These are phyloP conservation scores for Trachelus iudaicus DNA, from an alignment of 2,888 invertebrate genomes.

Conservation along the genomic window DNA sequence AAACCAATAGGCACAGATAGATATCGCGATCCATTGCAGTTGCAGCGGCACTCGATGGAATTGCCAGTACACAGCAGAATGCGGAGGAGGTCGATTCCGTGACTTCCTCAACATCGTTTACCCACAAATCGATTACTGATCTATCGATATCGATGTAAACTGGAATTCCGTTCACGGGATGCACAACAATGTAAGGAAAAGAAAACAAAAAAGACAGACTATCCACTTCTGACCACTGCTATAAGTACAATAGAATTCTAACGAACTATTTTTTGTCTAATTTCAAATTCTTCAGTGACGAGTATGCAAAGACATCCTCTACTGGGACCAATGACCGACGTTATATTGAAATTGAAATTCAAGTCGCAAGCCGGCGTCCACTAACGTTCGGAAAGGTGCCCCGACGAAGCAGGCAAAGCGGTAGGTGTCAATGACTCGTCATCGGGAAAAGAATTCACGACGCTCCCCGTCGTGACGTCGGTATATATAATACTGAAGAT, in stretches of 20 bases:
- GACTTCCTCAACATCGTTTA: slow-evolving; percentile 19
- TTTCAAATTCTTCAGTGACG: not conserved
- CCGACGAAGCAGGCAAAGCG: not conserved
- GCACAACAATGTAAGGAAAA: not conserved
- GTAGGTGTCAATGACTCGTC: slow-evolving; percentile 6
- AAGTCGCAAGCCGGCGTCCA: not conserved
- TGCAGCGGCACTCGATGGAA: slow-evolving; percentile 15
- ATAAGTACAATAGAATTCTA: not conserved
- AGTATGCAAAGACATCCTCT: not conserved
- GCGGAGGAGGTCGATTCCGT: slow-evolving; percentile 26
- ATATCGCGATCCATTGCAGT: slow-evolving; percentile 10
- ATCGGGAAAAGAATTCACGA: not conserved
- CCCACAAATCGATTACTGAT: not conserved
- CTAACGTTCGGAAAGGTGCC: not conserved
- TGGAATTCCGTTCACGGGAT: not conserved
- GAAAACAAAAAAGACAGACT: not conserved
- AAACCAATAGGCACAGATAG: not conserved
- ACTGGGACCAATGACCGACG: not conserved
- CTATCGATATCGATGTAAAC: not conserved
- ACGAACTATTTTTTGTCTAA: not conserved
- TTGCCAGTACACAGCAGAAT: slow-evolving; percentile 19
- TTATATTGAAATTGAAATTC: not conserved
- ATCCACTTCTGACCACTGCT: not conserved
- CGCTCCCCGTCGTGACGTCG: not conserved
- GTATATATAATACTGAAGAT: not conserved